Conservation (phyloP, 1,140 invertebrate species). For the Ceratosolen fusciceps region DNA sequence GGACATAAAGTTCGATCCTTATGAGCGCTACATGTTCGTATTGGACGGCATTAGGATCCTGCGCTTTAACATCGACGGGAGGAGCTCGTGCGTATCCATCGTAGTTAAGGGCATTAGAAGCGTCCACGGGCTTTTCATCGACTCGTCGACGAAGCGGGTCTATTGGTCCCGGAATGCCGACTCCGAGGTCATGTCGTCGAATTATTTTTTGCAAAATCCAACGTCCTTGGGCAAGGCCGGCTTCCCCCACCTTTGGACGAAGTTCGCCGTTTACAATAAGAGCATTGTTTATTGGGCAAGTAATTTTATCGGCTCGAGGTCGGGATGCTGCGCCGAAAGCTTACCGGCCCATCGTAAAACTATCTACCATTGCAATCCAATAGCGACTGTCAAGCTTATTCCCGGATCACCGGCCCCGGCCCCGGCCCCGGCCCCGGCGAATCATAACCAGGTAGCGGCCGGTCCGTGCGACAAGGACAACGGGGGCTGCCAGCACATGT, state of each 20-base stretch:
- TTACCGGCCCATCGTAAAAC: background rate
- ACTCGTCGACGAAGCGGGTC: background rate
- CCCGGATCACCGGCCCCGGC: background rate
- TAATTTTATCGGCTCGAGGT: background rate
- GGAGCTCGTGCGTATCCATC: background rate
- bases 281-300: slow-evolving; percentile 16
- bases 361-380: slow-evolving; percentile 26
- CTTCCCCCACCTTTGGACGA: background rate
- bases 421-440: too few relatives aligned
- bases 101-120: background rate
- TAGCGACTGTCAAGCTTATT: slow-evolving; percentile 8
- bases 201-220: slow-evolving; percentile 25
- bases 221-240: background rate
- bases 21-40: slow-evolving; percentile 15
- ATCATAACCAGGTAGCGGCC: too few relatives aligned
- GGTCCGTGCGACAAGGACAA: slow-evolving; percentile 26
- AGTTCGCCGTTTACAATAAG: slow-evolving; percentile 20
- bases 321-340: background rate
- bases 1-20: slow-evolving; percentile 30
- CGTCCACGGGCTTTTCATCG: slow-evolving; percentile 10
- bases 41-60: slow-evolving; percentile 32
- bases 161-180: slow-evolving; percentile 22
- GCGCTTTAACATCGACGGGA: slow-evolving; percentile 17
- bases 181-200: slow-evolving; percentile 1
- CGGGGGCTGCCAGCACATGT: slow-evolving; percentile 37